These are phyloP conservation scores for Ochropleura plecta DNA, from an alignment of 2,888 invertebrate species.

Conservation along the genomic window DNA sequence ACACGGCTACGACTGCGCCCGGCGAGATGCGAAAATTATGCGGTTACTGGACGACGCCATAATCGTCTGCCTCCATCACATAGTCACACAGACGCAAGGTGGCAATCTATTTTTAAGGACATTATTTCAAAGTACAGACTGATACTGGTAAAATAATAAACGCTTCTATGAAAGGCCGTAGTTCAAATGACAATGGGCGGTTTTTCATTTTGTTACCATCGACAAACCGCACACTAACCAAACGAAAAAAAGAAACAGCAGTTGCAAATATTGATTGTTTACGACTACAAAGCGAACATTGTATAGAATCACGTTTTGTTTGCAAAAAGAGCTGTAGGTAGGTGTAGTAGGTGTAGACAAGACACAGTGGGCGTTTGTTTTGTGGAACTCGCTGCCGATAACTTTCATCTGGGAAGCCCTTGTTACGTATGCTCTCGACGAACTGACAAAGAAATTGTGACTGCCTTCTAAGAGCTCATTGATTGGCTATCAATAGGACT, in stretches of 20 bases:
- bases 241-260: constrained; percentile 11
- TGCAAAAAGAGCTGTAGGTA: constrained; percentile 30
- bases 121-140: constrained; percentile 25
- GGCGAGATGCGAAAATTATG: constrained; percentile 80
- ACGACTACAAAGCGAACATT: constrained; percentile 27
- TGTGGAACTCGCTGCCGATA: constrained; percentile 34
- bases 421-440: constrained; percentile 21
- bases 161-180: not conserved
- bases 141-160: constrained; percentile 22
- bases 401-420: constrained; percentile 45
- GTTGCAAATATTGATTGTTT: constrained; percentile 34
- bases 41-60: constrained; percentile 73
- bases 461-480: constrained; percentile 13
- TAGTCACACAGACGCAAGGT: constrained; percentile 22
- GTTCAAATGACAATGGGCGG: constrained; percentile 5
- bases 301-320: constrained; percentile 35
- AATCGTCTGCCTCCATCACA: constrained; percentile 67
- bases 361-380: constrained; percentile 36
- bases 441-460: constrained; percentile 10
- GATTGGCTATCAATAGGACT: constrained; percentile 14
- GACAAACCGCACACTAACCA: constrained; percentile 6
- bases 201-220: constrained; percentile 12
- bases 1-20: constrained; percentile 35
- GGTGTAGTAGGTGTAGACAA: constrained; percentile 26
- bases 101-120: constrained; percentile 37